Evolutionary conservation across 2,113 vertebrate genomes (phyloP).

Genomic region (Naja naja): DNA sequence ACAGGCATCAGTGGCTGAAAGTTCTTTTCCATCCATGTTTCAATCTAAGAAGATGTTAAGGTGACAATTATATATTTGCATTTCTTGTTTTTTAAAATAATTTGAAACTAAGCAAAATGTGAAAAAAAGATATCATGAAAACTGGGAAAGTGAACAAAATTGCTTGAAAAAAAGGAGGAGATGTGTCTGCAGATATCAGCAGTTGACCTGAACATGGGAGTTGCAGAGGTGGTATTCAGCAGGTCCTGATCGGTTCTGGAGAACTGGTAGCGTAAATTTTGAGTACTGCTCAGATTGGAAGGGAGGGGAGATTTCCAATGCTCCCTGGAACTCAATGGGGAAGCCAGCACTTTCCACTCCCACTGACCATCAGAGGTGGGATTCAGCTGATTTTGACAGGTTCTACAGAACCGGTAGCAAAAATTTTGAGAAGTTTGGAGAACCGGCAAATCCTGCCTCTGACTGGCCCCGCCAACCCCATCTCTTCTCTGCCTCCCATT

Average conservation of each 20-base stretch:
- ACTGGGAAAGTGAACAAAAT: background rate
- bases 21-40: no score
- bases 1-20: background rate
- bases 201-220: slow-evolving; percentile 9
- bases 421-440: no score
- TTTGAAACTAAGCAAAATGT: background rate
- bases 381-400: no score
- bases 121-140: no score
- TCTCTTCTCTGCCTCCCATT: no score
- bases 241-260: no score
- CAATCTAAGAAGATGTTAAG: background rate
- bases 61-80: background rate
- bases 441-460: no score
- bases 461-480: no score
- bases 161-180: background rate
- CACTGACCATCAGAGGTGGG: no score
- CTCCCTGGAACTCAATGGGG: background rate
- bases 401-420: no score
- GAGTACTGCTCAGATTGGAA: background rate
- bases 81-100: background rate
- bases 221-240: no score
- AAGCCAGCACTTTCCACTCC: background rate
- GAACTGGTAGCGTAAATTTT: no score
- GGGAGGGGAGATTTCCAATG: background rate
- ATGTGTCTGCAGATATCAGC: background rate